Evolutionary conservation across 2,888 invertebrate species (phyloP).

Genomic region (Alentia gelatinosa): DNA sequence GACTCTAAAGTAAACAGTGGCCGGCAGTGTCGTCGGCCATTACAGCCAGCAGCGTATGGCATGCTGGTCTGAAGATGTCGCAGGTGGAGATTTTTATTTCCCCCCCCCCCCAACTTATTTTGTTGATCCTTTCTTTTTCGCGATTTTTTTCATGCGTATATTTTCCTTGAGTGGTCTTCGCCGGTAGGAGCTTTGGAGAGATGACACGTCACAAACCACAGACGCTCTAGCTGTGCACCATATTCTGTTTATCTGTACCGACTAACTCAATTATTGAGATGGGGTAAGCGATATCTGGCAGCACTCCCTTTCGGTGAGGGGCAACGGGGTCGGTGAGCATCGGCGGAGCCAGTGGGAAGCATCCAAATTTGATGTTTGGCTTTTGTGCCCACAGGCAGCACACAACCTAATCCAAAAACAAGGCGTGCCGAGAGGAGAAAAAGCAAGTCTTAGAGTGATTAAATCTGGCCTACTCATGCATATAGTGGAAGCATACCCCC

Average conservation of each 20-base stretch:
- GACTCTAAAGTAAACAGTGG: not conserved
- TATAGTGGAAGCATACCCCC: not conserved
- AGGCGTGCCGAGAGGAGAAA: too few relatives aligned
- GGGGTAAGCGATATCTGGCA: constrained; percentile 22
- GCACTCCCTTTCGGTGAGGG: not conserved
- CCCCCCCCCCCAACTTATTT: too few relatives aligned
- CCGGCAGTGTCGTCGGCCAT: not conserved
- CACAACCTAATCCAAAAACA: not conserved
- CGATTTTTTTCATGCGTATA: too few relatives aligned
- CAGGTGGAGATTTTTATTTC: too few relatives aligned
- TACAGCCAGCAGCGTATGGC: not conserved
- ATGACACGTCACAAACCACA: not conserved
- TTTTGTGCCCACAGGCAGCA: not conserved
- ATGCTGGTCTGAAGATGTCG: too few relatives aligned
- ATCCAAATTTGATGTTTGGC: constrained; percentile 21
- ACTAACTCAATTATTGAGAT: constrained; percentile 50
- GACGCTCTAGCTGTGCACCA: not conserved
- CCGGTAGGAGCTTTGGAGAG: too few relatives aligned
- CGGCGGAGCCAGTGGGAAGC: not conserved
- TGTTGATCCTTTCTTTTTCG: too few relatives aligned
- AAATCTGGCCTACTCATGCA: not conserved
- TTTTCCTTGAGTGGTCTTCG: too few relatives aligned
- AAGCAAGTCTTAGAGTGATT: not conserved
- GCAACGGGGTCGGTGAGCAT: constrained; percentile 11
- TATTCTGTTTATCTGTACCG: constrained; percentile 30